phyloP scores from a whole-genome alignment of 2,888 invertebrate genomes.

The Pammene aurita region DNA sequence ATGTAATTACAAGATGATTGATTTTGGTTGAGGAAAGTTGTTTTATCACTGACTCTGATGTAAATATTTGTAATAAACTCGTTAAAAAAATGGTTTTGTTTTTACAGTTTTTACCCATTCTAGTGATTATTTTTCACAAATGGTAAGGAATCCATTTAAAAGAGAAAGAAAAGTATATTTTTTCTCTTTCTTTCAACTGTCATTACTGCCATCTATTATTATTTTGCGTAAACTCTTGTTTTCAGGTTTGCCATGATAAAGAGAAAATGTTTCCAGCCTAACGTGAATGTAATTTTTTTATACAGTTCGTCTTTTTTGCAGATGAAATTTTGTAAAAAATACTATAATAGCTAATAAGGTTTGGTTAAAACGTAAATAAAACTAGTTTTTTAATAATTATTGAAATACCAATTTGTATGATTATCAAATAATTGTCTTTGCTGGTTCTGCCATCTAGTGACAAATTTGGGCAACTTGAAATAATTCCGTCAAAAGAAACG shows the following conservation, averaged over 20 bases:
- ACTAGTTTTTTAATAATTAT: neutral
- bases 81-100: neutral
- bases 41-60: no score
- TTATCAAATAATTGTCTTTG: conserved; percentile 18
- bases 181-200: conserved; percentile 42
- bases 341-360: neutral
- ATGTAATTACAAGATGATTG: no score
- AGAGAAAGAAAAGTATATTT: conserved; percentile 28
- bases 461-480: conserved; percentile 52
- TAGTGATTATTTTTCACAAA: neutral
- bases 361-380: no score
- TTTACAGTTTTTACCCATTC: neutral
- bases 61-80: no score
- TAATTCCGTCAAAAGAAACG: conserved; percentile 81
- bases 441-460: conserved; percentile 62
- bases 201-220: conserved; percentile 50
- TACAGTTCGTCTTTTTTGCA: neutral
- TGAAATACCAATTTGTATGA: neutral
- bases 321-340: neutral
- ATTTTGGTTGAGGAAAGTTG: no score
- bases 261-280: conserved; percentile 41
- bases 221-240: neutral
- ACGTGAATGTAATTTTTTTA: conserved; percentile 43
- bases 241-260: conserved; percentile 25
- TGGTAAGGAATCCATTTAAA: conserved; percentile 18